A percentile compares a stretch with the other conserved stretches of the same genome.
These are phyloP conservation scores for Drosophila subpulchrella DNA, from an alignment of 1,140 invertebrate genomes.

Conservation along the genomic window DNA sequence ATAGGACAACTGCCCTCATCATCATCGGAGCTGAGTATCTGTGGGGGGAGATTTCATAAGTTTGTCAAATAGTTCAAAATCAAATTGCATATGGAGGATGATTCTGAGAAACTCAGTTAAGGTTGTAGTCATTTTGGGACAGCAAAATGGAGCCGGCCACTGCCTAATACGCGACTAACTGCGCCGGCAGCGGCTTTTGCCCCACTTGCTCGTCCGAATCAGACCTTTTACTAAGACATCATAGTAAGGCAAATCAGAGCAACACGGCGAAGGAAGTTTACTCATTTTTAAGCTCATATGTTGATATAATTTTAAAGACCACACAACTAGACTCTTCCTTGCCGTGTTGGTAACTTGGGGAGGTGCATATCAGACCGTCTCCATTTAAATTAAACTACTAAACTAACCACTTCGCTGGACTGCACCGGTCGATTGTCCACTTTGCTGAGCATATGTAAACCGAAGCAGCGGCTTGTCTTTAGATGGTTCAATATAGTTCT, in stretches of 20 bases:
- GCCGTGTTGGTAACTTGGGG: not conserved
- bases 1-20: conserved; percentile 56
- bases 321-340: not conserved
- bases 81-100: too few species aligned
- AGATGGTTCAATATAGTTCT: conserved; percentile 60
- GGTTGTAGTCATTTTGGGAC: conserved; percentile 61
- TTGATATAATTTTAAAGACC: not conserved
- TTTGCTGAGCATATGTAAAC: conserved; percentile 59
- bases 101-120: conserved; percentile 38
- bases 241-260: conserved; percentile 22
- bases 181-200: conserved; percentile 32
- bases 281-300: too few species aligned
- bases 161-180: conserved; percentile 67
- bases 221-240: conserved; percentile 82
- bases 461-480: conserved; percentile 41
- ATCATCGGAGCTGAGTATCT: conserved; percentile 67
- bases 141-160: conserved; percentile 17
- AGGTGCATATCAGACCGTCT: not conserved
- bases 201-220: conserved; percentile 42
- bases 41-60: not conserved
- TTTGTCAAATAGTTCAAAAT: not conserved
- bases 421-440: conserved; percentile 51
- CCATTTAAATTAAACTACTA: not conserved
- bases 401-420: conserved; percentile 56
- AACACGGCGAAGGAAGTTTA: not conserved